Base-by-base conservation (phyloP, 2,797 vertebrate genomes). In the Tachyglossus aculeatus region DNA sequence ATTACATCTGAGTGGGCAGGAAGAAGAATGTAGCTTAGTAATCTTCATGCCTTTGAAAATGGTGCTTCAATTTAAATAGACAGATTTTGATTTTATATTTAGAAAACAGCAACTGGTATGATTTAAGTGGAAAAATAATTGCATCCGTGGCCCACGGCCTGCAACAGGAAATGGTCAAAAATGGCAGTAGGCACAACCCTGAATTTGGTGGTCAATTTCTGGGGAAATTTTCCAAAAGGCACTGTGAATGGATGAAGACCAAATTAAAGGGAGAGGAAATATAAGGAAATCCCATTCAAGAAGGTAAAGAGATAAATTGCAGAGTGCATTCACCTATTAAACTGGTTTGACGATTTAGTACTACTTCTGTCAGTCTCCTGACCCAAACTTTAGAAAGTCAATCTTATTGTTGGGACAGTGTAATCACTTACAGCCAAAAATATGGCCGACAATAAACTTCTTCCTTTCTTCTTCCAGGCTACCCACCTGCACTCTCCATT, bases 21-120 rank as follows among this genome's bases (percentile, higher is more conserved):
- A 40, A 73, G 61, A 71, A 57, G 65, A 63, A 72, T 43, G 16
- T 24, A 77, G 58, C 52, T 55, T 75, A 66, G 37, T 73, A 73
- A 68, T 73, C 55, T 67, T 67, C 25, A 81, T 50, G 67, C 57
- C 40, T 67, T 38, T 13, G 70, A 79, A 65, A 79, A 81, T 57
- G 55, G 83, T 71, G 67, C 60, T 79, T 85, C 81, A 83, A 83
- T 85, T 48, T 85, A 83, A 86, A 81, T 67, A 81, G 81, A 63
- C 55, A 79, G 2, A 0, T 71, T 81, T 82, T 67, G 43, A 71
- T 65, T 81, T 79, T 66, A 15, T 53, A 56, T 64, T 70, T 81
- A 37, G 52, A 52, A 68, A 83, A 66, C 3, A 67, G 48, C 55
- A 33, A 10, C 5, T n/a, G n/a, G 25, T 53, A 27, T 44, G 34